Evolutionary conservation across 2,113 vertebrate genomes (phyloP), one percentile per base, ranked within the genome.

Genomic region (Cyanoderma ruficeps): DNA sequence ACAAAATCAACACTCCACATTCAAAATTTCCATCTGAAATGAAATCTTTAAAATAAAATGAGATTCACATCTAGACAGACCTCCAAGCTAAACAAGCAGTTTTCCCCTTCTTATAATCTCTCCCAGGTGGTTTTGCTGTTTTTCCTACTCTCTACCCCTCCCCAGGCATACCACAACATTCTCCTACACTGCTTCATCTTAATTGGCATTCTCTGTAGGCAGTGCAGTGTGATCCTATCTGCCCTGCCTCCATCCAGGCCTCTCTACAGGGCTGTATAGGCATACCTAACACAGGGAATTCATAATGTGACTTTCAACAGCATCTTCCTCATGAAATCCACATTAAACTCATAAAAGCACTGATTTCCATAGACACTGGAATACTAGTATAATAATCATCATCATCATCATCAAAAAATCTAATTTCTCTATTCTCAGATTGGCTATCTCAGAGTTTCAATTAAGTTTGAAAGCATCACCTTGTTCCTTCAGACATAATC

Each of bases 201-300:
- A 21, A 53, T 47, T 76, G 41, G 49, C 28, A 53, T 42, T 81
- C 42, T 53, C 41, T 77, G 33, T 15, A 77, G 83, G 59, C 47
- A 56, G 30, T 1, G 0, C 21, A 64, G 28, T 1, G 3, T 31
- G 13, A 65, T 23, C 46, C 49, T 25, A 2, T 41, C 46, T 46
- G 37, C 42, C 20, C 77, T 75, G 33, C 11, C 46, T 86, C 68
- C 46, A 39, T 23, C 41, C 68, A 77, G 46, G 31, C 39, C n/a
- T 88, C n/a, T 30, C 53, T 57, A 8, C 22, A 57, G 25, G 31
- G 13, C 28, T 74, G 8, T 16, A 22, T 2, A 69, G 35, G 13
- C 76, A 71, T 46, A 67, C 10, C 23, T 76, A 41, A 42, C 8
- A 44, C 37, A 19, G 28, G 30, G 42, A 84, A 90, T 46, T 24